Conservation (phyloP, 2,113 vertebrate genomes). For the Paratilapia polleni region DNA sequence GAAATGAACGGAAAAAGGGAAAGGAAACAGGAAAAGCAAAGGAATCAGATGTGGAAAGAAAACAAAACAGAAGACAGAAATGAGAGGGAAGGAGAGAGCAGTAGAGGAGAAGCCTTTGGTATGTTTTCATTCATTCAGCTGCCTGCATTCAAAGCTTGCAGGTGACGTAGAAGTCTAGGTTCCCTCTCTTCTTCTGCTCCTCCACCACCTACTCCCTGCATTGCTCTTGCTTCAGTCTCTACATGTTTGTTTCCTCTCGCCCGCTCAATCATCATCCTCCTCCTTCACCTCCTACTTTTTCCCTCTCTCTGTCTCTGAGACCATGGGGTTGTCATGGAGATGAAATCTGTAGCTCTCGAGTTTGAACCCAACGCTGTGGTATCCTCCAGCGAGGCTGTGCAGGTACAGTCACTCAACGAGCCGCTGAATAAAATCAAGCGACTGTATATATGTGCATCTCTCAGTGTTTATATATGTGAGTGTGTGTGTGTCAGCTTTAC, state of each 20-base stretch:
- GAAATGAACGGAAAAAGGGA: not conserved
- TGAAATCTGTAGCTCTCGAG: conserved; percentile 74
- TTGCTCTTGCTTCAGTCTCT: conserved; percentile 3
- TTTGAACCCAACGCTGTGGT: conserved; percentile 59
- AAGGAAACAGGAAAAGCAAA: not conserved
- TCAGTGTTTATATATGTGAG: conserved; percentile 13
- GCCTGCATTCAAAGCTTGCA: not conserved
- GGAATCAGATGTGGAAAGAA: not conserved
- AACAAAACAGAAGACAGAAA: not conserved
- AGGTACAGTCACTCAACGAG: conserved; percentile 46
- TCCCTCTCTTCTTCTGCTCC: conserved; percentile 21
- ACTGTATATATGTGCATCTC: not conserved
- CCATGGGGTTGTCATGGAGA: conserved; percentile 82
- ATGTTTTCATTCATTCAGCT: conserved; percentile 23
- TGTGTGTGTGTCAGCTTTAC: conserved; percentile 72
- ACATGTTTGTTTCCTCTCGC: conserved; percentile 37
- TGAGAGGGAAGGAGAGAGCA: conserved; percentile 7
- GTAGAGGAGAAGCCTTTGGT: not conserved
- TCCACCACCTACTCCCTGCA: conserved; percentile 1
- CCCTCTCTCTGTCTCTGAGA: conserved; percentile 58
- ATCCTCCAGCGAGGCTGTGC: conserved; percentile 52
- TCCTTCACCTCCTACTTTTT: conserved; percentile 56
- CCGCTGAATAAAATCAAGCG: conserved; percentile 22
- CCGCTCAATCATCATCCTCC: conserved; percentile 43
- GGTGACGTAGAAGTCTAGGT: conserved; percentile 47